Conservation (phyloP, 1,140 invertebrate genomes). For the Panulirus ornatus region DNA sequence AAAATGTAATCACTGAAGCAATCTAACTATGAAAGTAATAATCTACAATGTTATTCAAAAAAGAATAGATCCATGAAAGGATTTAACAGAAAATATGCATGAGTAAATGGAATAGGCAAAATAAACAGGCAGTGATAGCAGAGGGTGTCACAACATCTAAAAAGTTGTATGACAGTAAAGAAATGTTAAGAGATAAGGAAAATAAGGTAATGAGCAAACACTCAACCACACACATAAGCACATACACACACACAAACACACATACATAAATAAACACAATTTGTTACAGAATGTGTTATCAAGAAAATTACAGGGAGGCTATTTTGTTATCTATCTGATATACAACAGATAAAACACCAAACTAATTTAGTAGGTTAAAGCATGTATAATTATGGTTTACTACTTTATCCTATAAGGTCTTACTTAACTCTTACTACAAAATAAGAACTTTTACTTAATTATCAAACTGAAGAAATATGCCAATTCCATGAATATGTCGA, state of each 20-base stretch:
- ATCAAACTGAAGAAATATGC: no score
- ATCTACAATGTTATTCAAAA: no score
- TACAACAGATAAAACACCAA: background rate
- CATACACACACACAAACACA: constrained; percentile 10
- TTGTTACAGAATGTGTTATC: background rate
- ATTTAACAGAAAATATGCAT: background rate
- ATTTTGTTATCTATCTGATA: background rate
- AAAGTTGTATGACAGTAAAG: no score
- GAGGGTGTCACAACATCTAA: background rate
- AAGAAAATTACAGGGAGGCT: background rate
- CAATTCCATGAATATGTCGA: no score
- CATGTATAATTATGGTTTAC: constrained; percentile 4
- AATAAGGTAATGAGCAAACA: background rate
- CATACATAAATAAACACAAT: constrained; percentile 10
- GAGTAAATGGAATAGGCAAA: background rate
- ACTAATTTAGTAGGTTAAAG: background rate
- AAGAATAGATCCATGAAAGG: background rate
- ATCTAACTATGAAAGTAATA: no score
- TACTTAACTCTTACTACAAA: background rate
- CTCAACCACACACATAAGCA: background rate
- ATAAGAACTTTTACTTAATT: background rate
- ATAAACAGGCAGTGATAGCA: background rate
- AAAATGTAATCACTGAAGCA: no score
- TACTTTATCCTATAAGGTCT: background rate
- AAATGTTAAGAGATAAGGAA: background rate